Conservation (phyloP, 1,140 invertebrate species). For the Riptortus pedestris region DNA sequence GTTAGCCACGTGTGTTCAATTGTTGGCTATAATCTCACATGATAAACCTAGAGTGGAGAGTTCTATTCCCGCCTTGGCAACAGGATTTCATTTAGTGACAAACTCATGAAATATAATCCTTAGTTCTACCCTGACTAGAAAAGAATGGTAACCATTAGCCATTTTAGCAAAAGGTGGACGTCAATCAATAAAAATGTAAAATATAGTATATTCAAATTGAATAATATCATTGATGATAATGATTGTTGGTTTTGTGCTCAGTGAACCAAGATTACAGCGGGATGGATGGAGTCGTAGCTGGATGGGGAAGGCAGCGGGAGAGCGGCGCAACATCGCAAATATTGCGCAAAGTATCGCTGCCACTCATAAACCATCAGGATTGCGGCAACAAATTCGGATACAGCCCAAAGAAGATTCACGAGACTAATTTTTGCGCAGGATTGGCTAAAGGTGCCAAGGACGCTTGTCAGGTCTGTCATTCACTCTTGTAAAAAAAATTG, state of each 20-base stretch:
- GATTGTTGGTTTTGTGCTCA: neutral
- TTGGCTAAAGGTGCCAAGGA: conserved; percentile 60
- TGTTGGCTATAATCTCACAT: too few species aligned
- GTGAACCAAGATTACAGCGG: conserved; percentile 34
- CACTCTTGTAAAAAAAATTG: neutral
- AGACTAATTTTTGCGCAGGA: conserved; percentile 80
- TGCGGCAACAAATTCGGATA: conserved; percentile 54
- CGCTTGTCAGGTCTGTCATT: conserved; percentile 44
- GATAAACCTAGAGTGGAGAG: too few species aligned
- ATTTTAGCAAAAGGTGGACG: too few species aligned
- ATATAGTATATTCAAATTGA: too few species aligned
- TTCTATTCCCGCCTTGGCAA: too few species aligned
- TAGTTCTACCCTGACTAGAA: too few species aligned
- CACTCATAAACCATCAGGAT: conserved; percentile 57
- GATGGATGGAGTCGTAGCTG: conserved; percentile 54
- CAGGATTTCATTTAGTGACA: too few species aligned
- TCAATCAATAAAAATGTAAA: too few species aligned
- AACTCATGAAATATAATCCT: too few species aligned
- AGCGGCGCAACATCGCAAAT: conserved; percentile 48
- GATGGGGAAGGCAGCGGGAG: conserved; percentile 62
- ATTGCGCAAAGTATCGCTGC: conserved; percentile 47
- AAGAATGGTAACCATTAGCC: too few species aligned
- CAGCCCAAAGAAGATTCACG: conserved; percentile 55
- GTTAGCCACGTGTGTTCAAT: too few species aligned
- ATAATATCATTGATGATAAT: too few species aligned